Evolutionary conservation across 2,797 vertebrate species (phyloP).

Genomic region (Gadopsis marmoratus): DNA sequence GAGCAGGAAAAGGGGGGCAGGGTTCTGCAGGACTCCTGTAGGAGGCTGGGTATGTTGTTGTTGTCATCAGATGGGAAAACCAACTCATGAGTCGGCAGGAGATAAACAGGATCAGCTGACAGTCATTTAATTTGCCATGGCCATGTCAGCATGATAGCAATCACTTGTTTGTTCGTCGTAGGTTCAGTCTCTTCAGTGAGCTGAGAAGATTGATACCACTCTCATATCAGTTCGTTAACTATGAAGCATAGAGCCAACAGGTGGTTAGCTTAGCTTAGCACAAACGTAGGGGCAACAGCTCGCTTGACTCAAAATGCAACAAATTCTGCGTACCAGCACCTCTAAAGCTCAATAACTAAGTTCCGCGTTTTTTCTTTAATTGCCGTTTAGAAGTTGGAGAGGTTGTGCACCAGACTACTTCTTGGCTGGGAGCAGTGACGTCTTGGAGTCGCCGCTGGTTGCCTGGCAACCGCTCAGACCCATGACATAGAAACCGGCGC

Average conservation of each 20-base stretch:
- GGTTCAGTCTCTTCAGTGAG: neutral
- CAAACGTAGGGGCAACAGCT: neutral
- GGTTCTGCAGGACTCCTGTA: constrained; percentile 1
- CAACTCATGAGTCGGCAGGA: neutral
- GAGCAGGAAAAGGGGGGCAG: neutral
- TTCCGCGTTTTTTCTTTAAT: no score
- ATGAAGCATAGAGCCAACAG: neutral
- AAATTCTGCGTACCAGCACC: neutral
- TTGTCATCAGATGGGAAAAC: neutral
- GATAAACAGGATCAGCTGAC: constrained; percentile 1
- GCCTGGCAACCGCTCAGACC: neutral
- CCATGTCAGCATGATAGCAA: neutral
- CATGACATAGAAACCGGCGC: neutral
- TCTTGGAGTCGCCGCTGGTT: neutral
- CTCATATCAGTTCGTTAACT: neutral
- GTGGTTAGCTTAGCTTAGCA: neutral
- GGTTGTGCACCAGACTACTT: neutral
- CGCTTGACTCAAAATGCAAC: neutral
- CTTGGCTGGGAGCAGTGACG: neutral
- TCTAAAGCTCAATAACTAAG: neutral
- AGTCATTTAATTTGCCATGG: neutral
- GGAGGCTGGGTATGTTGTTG: neutral
- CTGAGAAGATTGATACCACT: neutral
- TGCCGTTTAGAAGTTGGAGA: neutral
- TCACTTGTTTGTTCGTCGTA: neutral